phyloP scores from a whole-genome alignment of 1,140 invertebrate genomes.

The Pogonomyrmex californicus region DNA sequence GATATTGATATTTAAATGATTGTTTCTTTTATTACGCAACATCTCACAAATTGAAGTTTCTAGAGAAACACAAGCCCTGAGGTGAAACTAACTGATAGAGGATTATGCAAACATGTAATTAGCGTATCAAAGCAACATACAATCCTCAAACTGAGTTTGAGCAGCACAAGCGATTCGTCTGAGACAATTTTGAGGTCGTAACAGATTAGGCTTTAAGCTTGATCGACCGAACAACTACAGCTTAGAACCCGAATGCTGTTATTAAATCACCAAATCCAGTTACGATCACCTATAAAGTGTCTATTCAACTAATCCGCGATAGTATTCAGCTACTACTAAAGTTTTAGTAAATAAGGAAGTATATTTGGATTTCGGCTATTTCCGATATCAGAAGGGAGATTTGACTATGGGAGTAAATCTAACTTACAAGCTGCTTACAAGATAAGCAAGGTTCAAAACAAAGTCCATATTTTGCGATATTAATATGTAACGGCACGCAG shows the following conservation, averaged over 20 bases:
- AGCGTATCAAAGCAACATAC: constrained; percentile 17
- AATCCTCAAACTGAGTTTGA: neutral
- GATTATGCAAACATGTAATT: constrained; percentile 38
- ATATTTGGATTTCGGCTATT: constrained; percentile 31
- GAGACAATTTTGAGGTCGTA: constrained; percentile 34
- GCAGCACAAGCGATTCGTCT: neutral
- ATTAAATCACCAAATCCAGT: constrained; percentile 56
- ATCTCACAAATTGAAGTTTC: neutral
- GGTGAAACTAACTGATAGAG: neutral
- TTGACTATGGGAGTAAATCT: neutral
- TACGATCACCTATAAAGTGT: constrained; percentile 19
- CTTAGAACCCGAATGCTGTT: constrained; percentile 32
- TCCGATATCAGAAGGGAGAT: neutral
- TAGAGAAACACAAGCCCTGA: neutral
- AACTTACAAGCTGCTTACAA: neutral
- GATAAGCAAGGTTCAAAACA: constrained; percentile 9
- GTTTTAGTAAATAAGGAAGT: constrained; percentile 53
- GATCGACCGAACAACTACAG: constrained; percentile 43
- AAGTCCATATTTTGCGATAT: neutral
- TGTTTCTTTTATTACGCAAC: neutral
- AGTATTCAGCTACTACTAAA: neutral
- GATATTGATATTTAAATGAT: neutral
- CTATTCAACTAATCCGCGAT: constrained; percentile 25
- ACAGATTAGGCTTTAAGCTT: constrained; percentile 49
- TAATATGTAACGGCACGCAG: neutral